Evolutionary conservation across 2,888 invertebrate species (phyloP), one percentile per base, ranked within the genome.

Genomic region (Drosophila melanocephala): DNA sequence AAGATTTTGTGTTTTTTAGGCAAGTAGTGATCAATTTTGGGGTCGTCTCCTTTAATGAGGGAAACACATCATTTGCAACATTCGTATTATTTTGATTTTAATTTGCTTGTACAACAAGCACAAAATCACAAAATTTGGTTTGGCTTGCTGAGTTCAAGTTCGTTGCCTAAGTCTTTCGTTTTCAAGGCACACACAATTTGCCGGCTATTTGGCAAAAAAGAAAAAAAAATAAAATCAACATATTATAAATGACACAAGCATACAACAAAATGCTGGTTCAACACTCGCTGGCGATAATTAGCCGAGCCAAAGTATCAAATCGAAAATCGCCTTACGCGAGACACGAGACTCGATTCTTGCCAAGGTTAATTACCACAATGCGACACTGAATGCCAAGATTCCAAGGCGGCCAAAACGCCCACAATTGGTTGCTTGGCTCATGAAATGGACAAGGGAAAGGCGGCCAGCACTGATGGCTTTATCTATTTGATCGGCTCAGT

Each of bases 281-380:
- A 59, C 39, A 47, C 60, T 32, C 50, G 62, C 47, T 37, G 53
- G 30, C 72, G 78, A 74, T 87, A 83, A 87, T 84, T 87, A 84
- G 79, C 77, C 72, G 55, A 59, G 30, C 67, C 66, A 73, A 83
- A 79, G 70, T 77, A 83, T 77, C 77, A 72, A 72, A 81, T 79
- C 73, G 75, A 72, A 83, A 86, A 88, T 85, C 83, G 79, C 75
- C 86, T 88, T 83, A 81, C 64, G 39, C 12, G 28, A 83, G 61
- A 50, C 63, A 55, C 67, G 58, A 50, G 44, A 53, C 33, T 42
- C 64, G 71, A 77, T 82, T 87, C 78, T 84, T 63, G 75, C 47
- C 85, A 86, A 86, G 85, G 85, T 86, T 82, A 81, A 87, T 87
- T 73, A 85, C 83, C 72, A 56, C 71, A 59, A 81, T 56, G 52